Base-by-base conservation (phyloP, 2,888 invertebrate genomes). In the Desoria tigrina region DNA sequence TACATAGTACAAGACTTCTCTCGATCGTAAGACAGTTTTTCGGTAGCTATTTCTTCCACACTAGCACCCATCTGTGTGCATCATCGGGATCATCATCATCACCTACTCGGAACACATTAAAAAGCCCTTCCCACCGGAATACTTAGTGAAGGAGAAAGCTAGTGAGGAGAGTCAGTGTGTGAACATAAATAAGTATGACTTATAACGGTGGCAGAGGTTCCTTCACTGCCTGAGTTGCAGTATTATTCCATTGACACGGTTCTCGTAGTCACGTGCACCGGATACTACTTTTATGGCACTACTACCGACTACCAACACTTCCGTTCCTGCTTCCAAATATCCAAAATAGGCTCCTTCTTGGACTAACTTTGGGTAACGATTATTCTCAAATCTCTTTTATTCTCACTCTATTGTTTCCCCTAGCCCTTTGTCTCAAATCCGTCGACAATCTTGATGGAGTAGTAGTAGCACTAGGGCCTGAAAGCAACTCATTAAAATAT, bases 281-380 rank as follows among this genome's bases (percentile, higher is more conserved):
- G 26, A 51, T 51, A 16, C n/a, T n/a, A n/a, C 26, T 51, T 51
- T 51, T 51, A 51, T 51, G 51, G 51, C 51, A 24, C 51, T 24
- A 24, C 51, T 24, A 51, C 51, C 24, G 26, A 51, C 51, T 51
- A 51, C 51, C 51, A 26, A 26, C 4, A 51, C 26, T 51, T 51
- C 51, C 51, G 4, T 3, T 24, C 26, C 45, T 45, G 45, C 9
- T n/a, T 45, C n/a, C 6, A 45, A 45, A 45, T 45, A 16, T n/a
- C 45, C n/a, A 45, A 18, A 45, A 45, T 18, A 45, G 21, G 4
- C 45, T 18, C 21, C 16, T 9, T 11, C 45, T 16, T 45, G 32
- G 32, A 32, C 32, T 32, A 32, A 32, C 32, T 32, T 32, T 32
- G 32, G 32, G 32, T 32, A 32, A 32, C 6, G 32, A 32, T 32